These are phyloP conservation scores for Luffia ferchaultella DNA, from an alignment of 2,888 invertebrate genomes.

Conservation along the genomic window DNA sequence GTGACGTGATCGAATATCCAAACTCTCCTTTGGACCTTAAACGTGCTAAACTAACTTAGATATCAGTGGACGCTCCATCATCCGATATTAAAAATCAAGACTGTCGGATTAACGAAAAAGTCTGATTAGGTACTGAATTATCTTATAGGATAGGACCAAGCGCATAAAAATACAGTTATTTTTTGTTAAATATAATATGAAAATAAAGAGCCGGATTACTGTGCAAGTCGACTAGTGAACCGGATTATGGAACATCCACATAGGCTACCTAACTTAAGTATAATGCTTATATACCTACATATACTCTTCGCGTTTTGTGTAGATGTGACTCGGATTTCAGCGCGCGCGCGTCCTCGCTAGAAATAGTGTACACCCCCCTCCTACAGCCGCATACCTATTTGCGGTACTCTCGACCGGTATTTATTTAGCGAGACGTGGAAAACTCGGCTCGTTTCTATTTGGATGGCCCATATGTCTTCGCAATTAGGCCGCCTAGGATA, in stretches of 20 bases:
- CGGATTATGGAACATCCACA: too few relatives aligned
- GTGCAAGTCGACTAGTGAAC: too few relatives aligned
- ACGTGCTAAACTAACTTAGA: neutral
- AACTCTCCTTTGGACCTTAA: neutral
- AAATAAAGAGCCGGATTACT: too few relatives aligned
- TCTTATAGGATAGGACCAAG: too few relatives aligned
- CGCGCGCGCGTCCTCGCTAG: slow-evolving; percentile 55
- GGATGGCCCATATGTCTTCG: slow-evolving; percentile 48
- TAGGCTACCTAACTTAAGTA: too few relatives aligned
- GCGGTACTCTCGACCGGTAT: slow-evolving; percentile 55
- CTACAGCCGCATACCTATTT: slow-evolving; percentile 38
- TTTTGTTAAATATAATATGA: too few relatives aligned
- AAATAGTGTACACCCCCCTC: slow-evolving; percentile 40
- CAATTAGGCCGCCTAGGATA: slow-evolving; percentile 41
- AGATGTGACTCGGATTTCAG: slow-evolving; percentile 56
- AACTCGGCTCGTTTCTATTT: slow-evolving; percentile 40
- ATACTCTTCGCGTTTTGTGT: slow-evolving; percentile 26
- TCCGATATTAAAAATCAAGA: too few relatives aligned
- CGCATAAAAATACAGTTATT: too few relatives aligned
- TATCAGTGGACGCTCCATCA: neutral
- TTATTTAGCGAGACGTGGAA: slow-evolving; percentile 62
- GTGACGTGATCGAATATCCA: neutral
- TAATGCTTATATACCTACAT: too few relatives aligned
- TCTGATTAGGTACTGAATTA: too few relatives aligned
- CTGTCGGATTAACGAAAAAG: too few relatives aligned